phyloP scores from a whole-genome alignment of 2,888 invertebrate species.

The Clanis bilineata region DNA sequence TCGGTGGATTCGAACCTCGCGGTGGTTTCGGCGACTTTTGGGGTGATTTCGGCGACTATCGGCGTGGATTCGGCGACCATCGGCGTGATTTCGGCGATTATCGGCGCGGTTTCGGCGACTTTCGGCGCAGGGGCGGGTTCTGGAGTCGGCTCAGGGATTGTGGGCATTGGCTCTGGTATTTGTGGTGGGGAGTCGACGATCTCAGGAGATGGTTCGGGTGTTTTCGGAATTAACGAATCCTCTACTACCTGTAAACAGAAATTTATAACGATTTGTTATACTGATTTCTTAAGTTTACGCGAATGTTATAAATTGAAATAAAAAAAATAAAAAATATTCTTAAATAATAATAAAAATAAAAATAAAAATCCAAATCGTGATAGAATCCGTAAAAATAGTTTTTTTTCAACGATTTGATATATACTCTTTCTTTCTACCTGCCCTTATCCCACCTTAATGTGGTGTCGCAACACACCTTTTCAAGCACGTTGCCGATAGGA shows the following conservation, averaged over 20 bases:
- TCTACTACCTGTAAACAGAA: neutral
- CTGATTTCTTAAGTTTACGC: too few species aligned
- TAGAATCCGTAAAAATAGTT: too few species aligned
- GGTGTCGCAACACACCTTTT: too few species aligned
- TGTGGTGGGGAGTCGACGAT: neutral
- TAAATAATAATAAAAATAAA: too few species aligned
- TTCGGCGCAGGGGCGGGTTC: neutral
- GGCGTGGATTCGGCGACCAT: neutral
- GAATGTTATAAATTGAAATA: too few species aligned
- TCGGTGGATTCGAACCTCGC: slow-evolving; percentile 16
- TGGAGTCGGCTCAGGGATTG: neutral
- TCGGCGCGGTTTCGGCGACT: neutral
- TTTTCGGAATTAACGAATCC: neutral
- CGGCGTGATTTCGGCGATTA: neutral
- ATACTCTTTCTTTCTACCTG: too few species aligned
- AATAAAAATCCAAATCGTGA: too few species aligned
- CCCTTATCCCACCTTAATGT: too few species aligned
- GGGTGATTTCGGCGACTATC: too few species aligned
- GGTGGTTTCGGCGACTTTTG: neutral
- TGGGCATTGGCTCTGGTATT: neutral
- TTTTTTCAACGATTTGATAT: too few species aligned
- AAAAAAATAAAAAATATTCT: too few species aligned
- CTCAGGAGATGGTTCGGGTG: neutral
- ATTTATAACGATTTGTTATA: neutral
- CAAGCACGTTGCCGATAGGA: too few species aligned